phyloP scores from a whole-genome alignment of 2,797 vertebrate genomes.

The Syngnathus rostellatus region DNA sequence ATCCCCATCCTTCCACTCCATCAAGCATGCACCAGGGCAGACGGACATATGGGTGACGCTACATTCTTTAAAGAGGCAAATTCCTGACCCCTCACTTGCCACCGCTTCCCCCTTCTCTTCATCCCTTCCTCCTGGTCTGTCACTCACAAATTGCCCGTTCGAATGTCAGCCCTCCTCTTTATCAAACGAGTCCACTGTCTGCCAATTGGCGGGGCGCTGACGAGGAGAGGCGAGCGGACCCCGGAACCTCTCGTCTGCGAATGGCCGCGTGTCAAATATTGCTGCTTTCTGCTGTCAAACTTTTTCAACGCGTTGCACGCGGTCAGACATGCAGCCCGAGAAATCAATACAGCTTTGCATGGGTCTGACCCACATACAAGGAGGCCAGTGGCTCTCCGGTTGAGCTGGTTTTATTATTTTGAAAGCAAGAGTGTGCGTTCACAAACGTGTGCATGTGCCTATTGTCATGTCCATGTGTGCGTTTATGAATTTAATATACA shows the following conservation, averaged over 20 bases:
- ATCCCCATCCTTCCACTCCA: slow-evolving; percentile 64
- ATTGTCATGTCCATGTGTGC: slow-evolving; percentile 2
- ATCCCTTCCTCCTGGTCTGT: slow-evolving; percentile 32
- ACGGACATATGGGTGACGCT: slow-evolving; percentile 67
- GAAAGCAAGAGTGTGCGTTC: slow-evolving; percentile 6
- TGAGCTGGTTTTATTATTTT: slow-evolving; percentile 37
- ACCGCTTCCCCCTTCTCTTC: slow-evolving; percentile 24
- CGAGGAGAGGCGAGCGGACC: slow-evolving; percentile 46
- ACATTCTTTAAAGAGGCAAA: slow-evolving; percentile 67
- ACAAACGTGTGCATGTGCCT: slow-evolving; percentile 7
- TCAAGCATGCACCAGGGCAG: slow-evolving; percentile 58
- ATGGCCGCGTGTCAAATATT: slow-evolving; percentile 25
- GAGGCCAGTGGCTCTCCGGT: slow-evolving; percentile 35
- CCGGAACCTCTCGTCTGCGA: slow-evolving; percentile 38
- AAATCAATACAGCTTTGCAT: slow-evolving; percentile 77
- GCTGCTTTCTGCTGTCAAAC: slow-evolving; percentile 43
- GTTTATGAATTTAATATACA: neutral
- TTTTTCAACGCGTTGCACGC: slow-evolving; percentile 50
- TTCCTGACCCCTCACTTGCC: slow-evolving; percentile 55
- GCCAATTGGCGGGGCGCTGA: slow-evolving; percentile 55
- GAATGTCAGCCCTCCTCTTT: slow-evolving; percentile 66
- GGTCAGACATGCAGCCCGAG: slow-evolving; percentile 52
- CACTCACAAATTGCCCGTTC: slow-evolving; percentile 64
- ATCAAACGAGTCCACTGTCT: slow-evolving; percentile 66
- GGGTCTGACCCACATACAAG: slow-evolving; percentile 72